phyloP scores from a whole-genome alignment of 2,797 vertebrate species.

The Morelia viridis region DNA sequence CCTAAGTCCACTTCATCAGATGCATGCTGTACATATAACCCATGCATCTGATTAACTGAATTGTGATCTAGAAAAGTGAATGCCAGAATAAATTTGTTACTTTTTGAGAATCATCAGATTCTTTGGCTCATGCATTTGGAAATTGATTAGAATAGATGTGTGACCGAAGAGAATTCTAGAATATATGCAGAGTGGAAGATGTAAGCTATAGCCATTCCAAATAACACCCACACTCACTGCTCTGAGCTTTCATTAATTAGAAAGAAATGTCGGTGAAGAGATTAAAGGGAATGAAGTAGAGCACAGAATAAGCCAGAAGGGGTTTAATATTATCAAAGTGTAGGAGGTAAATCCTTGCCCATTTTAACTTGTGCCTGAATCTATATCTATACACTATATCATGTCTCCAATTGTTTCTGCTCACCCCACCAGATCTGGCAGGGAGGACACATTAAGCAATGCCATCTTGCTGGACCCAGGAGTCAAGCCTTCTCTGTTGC shows the following conservation, averaged over 20 bases:
- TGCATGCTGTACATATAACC: not conserved
- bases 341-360: constrained; percentile 25
- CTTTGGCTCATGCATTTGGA: too few species aligned
- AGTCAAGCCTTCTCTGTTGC: too few species aligned
- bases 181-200: constrained; percentile 56
- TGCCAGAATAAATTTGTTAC: too few species aligned
- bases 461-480: too few species aligned
- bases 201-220: constrained; percentile 46
- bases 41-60: not conserved
- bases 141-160: constrained; percentile 36
- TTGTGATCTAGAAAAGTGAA: not conserved
- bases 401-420: too few species aligned
- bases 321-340: constrained; percentile 49
- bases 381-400: too few species aligned
- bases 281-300: constrained; percentile 66
- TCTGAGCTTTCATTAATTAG: constrained; percentile 67
- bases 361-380: constrained; percentile 16
- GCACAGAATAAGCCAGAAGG: constrained; percentile 58
- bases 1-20: too few species aligned
- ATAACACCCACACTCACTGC: constrained; percentile 13
- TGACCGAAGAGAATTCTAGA: constrained; percentile 60
- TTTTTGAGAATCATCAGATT: too few species aligned
- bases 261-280: constrained; percentile 53
- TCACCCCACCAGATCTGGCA: too few species aligned
- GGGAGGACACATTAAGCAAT: too few species aligned